Evolutionary conservation across 2,113 vertebrate species (phyloP), one percentile per base, ranked within the genome.

Genomic region (Centrocercus urophasianus): DNA sequence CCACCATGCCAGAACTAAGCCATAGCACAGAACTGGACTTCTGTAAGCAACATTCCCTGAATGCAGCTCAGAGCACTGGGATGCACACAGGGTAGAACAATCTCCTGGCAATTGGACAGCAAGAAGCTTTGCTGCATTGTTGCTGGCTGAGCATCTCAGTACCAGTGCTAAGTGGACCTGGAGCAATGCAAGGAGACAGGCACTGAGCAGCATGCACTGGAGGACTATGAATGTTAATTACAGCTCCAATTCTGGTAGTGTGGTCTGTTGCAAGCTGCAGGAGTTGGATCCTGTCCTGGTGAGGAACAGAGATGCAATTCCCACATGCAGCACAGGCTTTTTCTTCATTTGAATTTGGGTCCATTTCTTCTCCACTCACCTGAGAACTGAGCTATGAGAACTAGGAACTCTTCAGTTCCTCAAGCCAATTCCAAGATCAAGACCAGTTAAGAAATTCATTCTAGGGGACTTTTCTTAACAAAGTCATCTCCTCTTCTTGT

Each of bases 121-220:
- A 1, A 72, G 61, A 17, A 89, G 89, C 43, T 87, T 47, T 48
- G 66, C 86, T 83, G 56, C 42, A 40, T 73, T 0, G 0, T 45
- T 92, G 56, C 34, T 64, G 43, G 54, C 57, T 72, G 40, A 85
- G 38, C 11, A 61, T 38, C 63, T 57, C 38, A 0, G 63, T 7
- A 24, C 24, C 59, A 47, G 57, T 0, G 0, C 47, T 43, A 79
- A 84, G 13, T 2, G 2, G 65, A 87, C 61, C 57, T 71, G 27
- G 42, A 81, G 24, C n/a, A 70, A 43, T 8, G n/a, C 40, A 74
- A 66, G 67, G 17, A 54, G 54, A 48, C 17, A 69, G 13, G 19
- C 48, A 88, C 45, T 45, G 36, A 78, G 36, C 45, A 89, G 77
- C 17, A 57, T 27, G 5, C 10, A 42, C 36, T 38, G 45, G 11